Evolutionary conservation across 2,888 invertebrate genomes (phyloP).

Genomic region (Leptarthrus brevirostris): DNA sequence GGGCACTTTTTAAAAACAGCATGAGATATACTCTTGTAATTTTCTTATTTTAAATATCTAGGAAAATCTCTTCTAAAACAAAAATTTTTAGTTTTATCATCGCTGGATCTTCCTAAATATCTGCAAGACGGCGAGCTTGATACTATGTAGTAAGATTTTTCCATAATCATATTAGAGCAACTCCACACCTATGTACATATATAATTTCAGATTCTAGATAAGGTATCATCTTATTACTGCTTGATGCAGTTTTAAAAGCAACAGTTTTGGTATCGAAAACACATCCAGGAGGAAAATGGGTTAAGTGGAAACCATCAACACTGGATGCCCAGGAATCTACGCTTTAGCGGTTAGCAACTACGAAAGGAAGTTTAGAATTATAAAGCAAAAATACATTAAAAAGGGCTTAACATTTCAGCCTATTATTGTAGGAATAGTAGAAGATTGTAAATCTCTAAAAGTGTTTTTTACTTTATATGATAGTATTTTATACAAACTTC

Average conservation of each 20-base stretch:
- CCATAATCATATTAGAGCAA: no score
- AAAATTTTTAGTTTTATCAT: background rate
- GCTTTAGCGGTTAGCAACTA: background rate
- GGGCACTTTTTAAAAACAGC: no score
- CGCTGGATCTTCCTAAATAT: background rate
- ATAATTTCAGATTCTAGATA: conserved; percentile 42
- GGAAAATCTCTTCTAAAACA: no score
- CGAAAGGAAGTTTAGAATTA: no score
- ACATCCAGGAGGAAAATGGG: conserved; percentile 16
- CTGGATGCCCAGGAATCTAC: conserved; percentile 10
- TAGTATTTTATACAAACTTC: conserved; percentile 32
- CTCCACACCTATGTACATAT: no score
- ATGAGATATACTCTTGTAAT: no score
- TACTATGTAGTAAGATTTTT: conserved; percentile 37
- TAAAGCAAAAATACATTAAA: no score
- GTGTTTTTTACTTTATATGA: conserved; percentile 35
- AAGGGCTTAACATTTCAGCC: conserved; percentile 41
- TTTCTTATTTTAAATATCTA: no score
- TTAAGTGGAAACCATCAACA: conserved; percentile 47
- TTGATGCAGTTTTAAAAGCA: conserved; percentile 44
- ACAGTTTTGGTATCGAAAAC: conserved; percentile 1
- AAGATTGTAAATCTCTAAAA: background rate
- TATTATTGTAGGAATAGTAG: conserved; percentile 8
- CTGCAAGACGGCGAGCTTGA: conserved; percentile 24
- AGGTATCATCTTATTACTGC: conserved; percentile 33